Evolutionary conservation across 2,888 invertebrate genomes (phyloP).

Genomic region (Trimorus sp.): DNA sequence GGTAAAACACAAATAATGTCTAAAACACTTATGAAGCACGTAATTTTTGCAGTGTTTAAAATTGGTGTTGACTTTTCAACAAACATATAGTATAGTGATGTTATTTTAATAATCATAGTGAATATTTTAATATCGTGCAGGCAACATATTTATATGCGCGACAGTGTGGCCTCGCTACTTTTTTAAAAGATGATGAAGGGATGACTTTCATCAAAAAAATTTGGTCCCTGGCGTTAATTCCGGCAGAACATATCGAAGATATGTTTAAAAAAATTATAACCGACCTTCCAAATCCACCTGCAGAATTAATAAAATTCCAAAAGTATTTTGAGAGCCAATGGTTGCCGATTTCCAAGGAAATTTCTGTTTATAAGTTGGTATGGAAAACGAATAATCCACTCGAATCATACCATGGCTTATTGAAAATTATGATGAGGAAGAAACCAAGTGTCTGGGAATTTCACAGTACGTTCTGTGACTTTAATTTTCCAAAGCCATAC

Average conservation of each 20-base stretch:
- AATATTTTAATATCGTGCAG: too few species aligned
- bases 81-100: too few species aligned
- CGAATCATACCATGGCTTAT: not conserved
- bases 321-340: not conserved
- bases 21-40: too few species aligned
- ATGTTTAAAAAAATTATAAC: not conserved
- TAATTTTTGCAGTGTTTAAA: too few species aligned
- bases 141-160: not conserved
- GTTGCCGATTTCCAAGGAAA: not conserved
- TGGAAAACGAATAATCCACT: slow-evolving; percentile 23
- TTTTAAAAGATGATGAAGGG: not conserved
- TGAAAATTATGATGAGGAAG: not conserved
- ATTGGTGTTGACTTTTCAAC: too few species aligned
- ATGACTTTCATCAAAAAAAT: not conserved
- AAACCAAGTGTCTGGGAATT: not conserved
- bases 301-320: not conserved
- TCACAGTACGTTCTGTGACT: not conserved
- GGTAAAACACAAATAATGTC: too few species aligned
- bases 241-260: not conserved
- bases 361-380: not conserved
- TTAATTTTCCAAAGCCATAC: too few species aligned
- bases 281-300: not conserved
- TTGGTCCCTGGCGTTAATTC: not conserved
- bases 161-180: not conserved
- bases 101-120: too few species aligned